Percentiles rank a stretch among this genome's conserved stretches.
phyloP scores from a whole-genome alignment of 2,113 vertebrate genomes.

The Passer montanus region DNA sequence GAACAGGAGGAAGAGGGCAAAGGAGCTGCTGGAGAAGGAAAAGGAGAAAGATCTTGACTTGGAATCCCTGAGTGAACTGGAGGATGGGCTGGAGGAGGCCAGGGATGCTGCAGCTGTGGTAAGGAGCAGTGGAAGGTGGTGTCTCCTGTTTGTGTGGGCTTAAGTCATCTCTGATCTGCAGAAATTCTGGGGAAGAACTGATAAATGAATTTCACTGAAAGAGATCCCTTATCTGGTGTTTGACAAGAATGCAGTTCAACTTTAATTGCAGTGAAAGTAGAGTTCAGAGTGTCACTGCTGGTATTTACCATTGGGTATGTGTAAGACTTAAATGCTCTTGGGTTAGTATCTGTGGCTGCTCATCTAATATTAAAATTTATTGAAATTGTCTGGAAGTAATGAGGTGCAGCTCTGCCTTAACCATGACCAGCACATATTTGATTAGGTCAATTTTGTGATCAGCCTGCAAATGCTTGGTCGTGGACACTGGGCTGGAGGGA shows the following conservation, averaged over 20 bases:
- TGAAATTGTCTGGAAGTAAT: not conserved
- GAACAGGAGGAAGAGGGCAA: constrained; percentile 90
- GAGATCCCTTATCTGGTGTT: not conserved
- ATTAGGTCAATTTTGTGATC: not conserved
- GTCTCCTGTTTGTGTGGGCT: not conserved
- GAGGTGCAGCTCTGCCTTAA: not conserved
- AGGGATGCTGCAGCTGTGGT: constrained; percentile 90
- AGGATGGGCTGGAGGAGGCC: constrained; percentile 86
- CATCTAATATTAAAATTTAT: not conserved
- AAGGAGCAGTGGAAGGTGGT: constrained; percentile 36
- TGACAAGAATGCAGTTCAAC: not conserved
- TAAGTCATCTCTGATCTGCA: not conserved
- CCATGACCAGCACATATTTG: not conserved
- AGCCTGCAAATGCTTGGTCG: not conserved
- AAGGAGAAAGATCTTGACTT: constrained; percentile 89
- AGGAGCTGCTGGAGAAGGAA: constrained; percentile 92
- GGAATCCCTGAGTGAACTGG: constrained; percentile 90
- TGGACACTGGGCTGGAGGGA: not conserved
- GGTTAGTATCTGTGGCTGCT: not conserved
- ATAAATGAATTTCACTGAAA: not conserved
- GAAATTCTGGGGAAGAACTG: not conserved
- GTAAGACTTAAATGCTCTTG: not conserved
- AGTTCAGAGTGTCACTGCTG: not conserved
- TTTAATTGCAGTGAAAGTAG: not conserved
- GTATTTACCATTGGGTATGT: not conserved